phyloP scores from a whole-genome alignment of 2,888 invertebrate genomes.

The Pantelozetes paolii region DNA sequence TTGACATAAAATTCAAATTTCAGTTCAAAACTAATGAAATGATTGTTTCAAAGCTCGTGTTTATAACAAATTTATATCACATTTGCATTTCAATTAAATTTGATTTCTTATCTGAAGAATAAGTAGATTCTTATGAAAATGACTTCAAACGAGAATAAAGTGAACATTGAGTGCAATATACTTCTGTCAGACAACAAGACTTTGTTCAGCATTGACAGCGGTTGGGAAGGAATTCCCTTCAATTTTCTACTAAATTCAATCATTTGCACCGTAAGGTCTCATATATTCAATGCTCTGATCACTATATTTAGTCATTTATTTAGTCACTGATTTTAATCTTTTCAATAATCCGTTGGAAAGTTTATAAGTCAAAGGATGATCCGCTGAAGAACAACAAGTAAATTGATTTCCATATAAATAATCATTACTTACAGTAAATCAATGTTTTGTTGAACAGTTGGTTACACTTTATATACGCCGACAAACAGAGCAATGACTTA shows the following conservation, averaged over 20 bases:
- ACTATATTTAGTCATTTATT: not conserved
- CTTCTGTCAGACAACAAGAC: slow-evolving; percentile 22
- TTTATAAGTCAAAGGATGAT: no score
- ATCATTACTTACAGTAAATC: not conserved
- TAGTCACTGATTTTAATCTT: slow-evolving; percentile 25
- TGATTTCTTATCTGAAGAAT: no score
- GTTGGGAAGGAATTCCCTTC: slow-evolving; percentile 43
- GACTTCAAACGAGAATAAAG: no score
- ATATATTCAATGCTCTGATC: not conserved
- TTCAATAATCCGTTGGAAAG: slow-evolving; percentile 13
- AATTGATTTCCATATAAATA: not conserved
- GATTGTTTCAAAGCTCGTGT: no score
- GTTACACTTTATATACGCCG: slow-evolving; percentile 44
- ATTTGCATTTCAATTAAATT: no score
- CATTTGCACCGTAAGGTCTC: slow-evolving; percentile 34
- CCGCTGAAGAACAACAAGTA: slow-evolving; percentile 17
- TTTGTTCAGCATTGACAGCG: slow-evolving; percentile 38
- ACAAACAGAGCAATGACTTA: slow-evolving; percentile 31
- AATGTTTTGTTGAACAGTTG: slow-evolving; percentile 37
- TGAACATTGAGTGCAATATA: slow-evolving; percentile 37
- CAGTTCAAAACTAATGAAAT: no score
- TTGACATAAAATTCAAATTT: no score
- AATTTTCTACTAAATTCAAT: slow-evolving; percentile 39
- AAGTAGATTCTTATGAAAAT: no score
- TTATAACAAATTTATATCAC: no score